These are phyloP conservation scores for Bostrychus sinensis DNA, from an alignment of 2,113 vertebrate genomes.

Conservation along the genomic window DNA sequence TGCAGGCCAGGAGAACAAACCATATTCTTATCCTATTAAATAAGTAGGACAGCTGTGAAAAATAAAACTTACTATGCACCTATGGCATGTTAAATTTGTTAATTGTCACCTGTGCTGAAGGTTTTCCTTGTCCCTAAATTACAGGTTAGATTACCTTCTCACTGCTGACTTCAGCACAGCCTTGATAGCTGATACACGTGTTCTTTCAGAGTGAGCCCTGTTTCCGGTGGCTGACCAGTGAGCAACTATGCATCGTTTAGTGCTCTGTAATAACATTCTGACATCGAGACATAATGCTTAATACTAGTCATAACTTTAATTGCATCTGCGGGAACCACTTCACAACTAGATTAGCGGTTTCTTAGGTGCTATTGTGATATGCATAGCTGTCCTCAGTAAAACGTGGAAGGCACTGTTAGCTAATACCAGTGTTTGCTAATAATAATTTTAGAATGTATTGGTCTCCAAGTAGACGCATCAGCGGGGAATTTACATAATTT, in stretches of 20 bases:
- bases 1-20: constrained; percentile 32
- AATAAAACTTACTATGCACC: too few relatives aligned
- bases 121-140: constrained; percentile 62
- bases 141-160: constrained; percentile 65
- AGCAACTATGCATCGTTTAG: constrained; percentile 45
- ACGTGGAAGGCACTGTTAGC: constrained; percentile 20
- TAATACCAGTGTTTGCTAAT: not conserved
- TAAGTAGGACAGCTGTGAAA: too few relatives aligned
- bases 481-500: constrained; percentile 29
- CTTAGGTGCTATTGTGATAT: constrained; percentile 5
- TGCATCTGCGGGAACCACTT: not conserved
- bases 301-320: not conserved
- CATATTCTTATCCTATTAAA: constrained; percentile 5
- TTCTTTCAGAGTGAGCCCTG: constrained; percentile 59
- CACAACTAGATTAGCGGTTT: not conserved
- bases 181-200: constrained; percentile 74
- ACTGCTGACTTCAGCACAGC: constrained; percentile 69
- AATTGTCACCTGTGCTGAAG: constrained; percentile 16
- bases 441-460: not conserved
- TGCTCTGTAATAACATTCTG: constrained; percentile 23
- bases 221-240: constrained; percentile 68
- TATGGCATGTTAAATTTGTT: not conserved
- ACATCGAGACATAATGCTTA: not conserved
- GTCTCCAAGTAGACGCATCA: not conserved
- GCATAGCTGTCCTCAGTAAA: constrained; percentile 18